Evolutionary conservation across 2,888 invertebrate species (phyloP), one percentile per base, ranked within the genome.

Genomic region (Thysanoteuthis rhombus): DNA sequence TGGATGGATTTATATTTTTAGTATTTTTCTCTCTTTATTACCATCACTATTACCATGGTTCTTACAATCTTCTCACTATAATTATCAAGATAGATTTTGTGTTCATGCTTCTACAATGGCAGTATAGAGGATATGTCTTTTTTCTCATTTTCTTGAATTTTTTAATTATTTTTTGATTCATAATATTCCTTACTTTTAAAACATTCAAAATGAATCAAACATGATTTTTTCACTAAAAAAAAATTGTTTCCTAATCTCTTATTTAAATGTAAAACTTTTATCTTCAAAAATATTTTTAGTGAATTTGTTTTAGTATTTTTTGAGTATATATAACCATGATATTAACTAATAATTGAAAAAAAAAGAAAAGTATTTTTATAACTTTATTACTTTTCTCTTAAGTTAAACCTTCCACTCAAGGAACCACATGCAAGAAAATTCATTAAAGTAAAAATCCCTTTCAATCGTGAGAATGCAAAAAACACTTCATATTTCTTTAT

Each of bases 371-470:
- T 75, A 75, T n/a, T 75, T 75, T n/a, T n/a, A 75, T n/a, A 75
- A n/a, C 5, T 75, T 75, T n/a, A 75, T 75, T n/a, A 75, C 75
- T 75, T 36, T n/a, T 75, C 36, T 75, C 75, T n/a, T 75, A 75
- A 52, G 52, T 52, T 52, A 52, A 52, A 52, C 52, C 52, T 52
- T 52, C 52, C 52, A 52, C 52, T 22, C 52, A 52, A 75, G 75
- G n/a, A 75, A 75, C n/a, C 75, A 75, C 75, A 75, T 75, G 75
- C 75, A 75, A 75, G n/a, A 75, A 75, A 75, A n/a, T 75, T 75
- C 75, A 75, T 75, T 75, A 75, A 75, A 75, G n/a, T n/a, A 12
- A n/a, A 75, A 75, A 75, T 12, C 19, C 12, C 19, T 75, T 75
- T 75, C 75, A 75, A 75, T 75, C 75, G n/a, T 75, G 32, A 75